Percentiles rank a stretch among this genome's conserved stretches.
These are phyloP conservation scores for Microplitis manilae DNA, from an alignment of 2,888 invertebrate species.

Conservation along the genomic window DNA sequence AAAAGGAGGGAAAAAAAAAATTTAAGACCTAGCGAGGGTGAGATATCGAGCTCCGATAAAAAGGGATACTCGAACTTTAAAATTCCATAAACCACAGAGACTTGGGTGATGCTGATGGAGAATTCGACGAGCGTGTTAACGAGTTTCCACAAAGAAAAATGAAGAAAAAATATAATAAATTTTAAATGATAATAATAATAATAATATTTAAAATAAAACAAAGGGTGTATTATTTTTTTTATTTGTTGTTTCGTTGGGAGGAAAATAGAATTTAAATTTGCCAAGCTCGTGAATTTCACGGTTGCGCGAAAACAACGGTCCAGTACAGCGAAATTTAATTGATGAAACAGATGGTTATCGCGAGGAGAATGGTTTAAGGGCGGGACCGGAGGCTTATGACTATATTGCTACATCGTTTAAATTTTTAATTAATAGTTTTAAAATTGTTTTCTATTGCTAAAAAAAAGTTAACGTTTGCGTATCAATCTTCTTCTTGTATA, in stretches of 20 bases:
- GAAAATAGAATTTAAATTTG: constrained; percentile 41
- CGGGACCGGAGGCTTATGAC: not conserved
- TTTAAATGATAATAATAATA: constrained; percentile 23
- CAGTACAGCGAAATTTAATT: constrained; percentile 47
- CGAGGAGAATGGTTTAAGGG: not conserved
- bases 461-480: not conserved
- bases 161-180: constrained; percentile 32
- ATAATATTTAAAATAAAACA: constrained; percentile 8
- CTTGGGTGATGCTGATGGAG: not conserved
- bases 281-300: constrained; percentile 43
- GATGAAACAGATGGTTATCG: constrained; percentile 48
- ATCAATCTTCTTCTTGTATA: not conserved
- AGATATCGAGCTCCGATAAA: constrained; percentile 27
- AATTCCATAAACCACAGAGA: constrained; percentile 34
- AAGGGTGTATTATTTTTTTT: not conserved
- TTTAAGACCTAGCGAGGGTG: constrained; percentile 5
- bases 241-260: not conserved
- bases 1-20: not conserved
- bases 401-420: constrained; percentile 8
- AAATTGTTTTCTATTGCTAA: not conserved
- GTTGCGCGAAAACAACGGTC: constrained; percentile 39
- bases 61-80: constrained; percentile 28
- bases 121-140: constrained; percentile 26
- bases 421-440: not conserved
- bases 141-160: constrained; percentile 19